Conservation (phyloP, 2,888 invertebrate species). For the Notodonta ziczac region DNA sequence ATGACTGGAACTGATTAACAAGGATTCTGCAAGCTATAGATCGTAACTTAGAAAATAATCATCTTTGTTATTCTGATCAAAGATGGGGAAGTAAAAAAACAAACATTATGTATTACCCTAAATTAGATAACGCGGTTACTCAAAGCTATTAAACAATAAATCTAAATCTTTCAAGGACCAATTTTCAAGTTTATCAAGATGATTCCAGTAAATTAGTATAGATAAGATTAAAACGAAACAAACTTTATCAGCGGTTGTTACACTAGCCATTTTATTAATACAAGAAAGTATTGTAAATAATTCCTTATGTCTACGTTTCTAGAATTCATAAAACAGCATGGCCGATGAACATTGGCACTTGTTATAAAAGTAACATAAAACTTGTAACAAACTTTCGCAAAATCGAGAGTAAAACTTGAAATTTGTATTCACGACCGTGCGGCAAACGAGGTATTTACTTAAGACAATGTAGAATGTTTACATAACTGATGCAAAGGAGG, state of each 20-base stretch:
- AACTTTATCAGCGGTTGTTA: constrained; percentile 16
- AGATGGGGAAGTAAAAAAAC: too few relatives aligned
- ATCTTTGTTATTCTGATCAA: too few relatives aligned
- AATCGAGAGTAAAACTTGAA: constrained; percentile 20
- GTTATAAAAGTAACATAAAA: constrained; percentile 2
- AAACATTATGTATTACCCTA: too few relatives aligned
- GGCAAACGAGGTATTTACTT: constrained; percentile 30
- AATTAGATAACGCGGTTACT: too few relatives aligned
- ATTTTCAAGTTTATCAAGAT: constrained; percentile 32
- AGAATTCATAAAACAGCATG: neutral
- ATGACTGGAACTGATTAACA: neutral
- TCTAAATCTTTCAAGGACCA: constrained; percentile 6
- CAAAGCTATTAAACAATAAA: constrained; percentile 5
- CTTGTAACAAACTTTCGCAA: constrained; percentile 19
- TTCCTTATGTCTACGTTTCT: neutral
- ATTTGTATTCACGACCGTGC: constrained; percentile 29
- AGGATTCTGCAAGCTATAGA: too few relatives aligned
- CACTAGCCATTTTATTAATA: constrained; percentile 9
- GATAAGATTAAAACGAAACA: constrained; percentile 29
- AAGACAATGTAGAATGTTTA: constrained; percentile 32
- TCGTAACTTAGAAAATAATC: too few relatives aligned
- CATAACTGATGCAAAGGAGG: constrained; percentile 34
- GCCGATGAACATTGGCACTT: neutral
- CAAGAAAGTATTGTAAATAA: constrained; percentile 9
- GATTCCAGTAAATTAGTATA: constrained; percentile 17